A percentile compares a stretch with the other conserved stretches of the same genome.
phyloP scores from a whole-genome alignment of 2,888 invertebrate genomes.

The Linnaemya vulpina region DNA sequence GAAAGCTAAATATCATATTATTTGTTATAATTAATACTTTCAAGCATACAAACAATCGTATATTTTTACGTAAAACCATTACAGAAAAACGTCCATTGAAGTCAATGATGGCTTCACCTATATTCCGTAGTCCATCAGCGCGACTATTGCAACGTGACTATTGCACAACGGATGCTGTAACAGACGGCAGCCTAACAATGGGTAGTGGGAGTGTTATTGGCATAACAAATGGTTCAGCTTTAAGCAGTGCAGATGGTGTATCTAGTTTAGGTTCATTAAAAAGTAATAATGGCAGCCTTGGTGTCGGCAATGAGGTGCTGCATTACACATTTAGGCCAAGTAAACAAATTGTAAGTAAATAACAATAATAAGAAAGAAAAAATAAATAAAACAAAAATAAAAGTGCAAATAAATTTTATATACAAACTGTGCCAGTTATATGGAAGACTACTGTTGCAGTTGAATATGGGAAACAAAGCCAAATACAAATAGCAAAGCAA shows the following conservation, averaged over 20 bases:
- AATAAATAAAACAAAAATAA: conserved; percentile 42
- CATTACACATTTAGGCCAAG: conserved; percentile 83
- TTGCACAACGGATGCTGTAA: conserved; percentile 78
- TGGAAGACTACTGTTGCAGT: neutral
- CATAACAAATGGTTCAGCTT: conserved; percentile 74
- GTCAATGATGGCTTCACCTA: conserved; percentile 80
- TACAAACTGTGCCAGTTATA: conserved; percentile 12
- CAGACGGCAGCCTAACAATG: conserved; percentile 61
- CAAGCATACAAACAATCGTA: neutral
- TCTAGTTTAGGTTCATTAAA: conserved; percentile 79
- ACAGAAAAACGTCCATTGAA: conserved; percentile 83
- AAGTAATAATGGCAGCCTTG: conserved; percentile 77
- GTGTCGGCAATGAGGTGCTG: conserved; percentile 82
- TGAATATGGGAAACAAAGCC: conserved; percentile 13
- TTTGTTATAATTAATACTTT: conserved; percentile 18
- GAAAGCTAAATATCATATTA: neutral
- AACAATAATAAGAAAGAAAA: conserved; percentile 41
- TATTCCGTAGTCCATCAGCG: conserved; percentile 82
- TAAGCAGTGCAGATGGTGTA: conserved; percentile 74
- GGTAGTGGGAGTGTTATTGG: conserved; percentile 75
- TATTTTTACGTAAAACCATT: conserved; percentile 54
- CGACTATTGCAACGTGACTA: conserved; percentile 82
- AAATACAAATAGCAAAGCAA: conserved; percentile 31
- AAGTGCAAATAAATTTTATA: conserved; percentile 45
- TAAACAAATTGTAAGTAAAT: conserved; percentile 83